Conservation (phyloP, 1,140 invertebrate genomes). For the Drosophila novamexicana region DNA sequence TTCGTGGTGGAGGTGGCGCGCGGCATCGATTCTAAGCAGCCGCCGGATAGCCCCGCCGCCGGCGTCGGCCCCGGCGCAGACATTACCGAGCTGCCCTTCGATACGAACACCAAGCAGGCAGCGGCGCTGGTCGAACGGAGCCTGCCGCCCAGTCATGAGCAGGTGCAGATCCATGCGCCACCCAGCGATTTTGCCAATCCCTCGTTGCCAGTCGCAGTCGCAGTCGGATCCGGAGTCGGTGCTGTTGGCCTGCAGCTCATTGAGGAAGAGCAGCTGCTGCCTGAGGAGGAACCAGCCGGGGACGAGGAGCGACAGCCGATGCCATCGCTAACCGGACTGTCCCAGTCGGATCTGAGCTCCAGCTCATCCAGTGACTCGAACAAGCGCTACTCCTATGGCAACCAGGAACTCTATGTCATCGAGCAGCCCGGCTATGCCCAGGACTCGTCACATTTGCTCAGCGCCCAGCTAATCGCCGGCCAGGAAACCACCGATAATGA, state of each 20-base stretch:
- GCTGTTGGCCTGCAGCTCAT: conserved; percentile 85
- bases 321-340: conserved; percentile 88
- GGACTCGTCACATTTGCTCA: conserved; percentile 43
- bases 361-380: conserved; percentile 89
- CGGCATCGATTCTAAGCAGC: conserved; percentile 73
- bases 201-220: conserved; percentile 9
- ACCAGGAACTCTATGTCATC: conserved; percentile 90
- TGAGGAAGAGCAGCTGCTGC: conserved; percentile 56
- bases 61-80: conserved; percentile 24
- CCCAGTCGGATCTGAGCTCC: conserved; percentile 90
- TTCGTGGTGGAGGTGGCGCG: conserved; percentile 90
- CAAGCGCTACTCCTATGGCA: conserved; percentile 90
- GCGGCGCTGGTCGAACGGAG: conserved; percentile 52
- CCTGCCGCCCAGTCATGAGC: conserved; percentile 66
- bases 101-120: conserved; percentile 50
- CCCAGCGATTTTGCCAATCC: conserved; percentile 57
- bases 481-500: conserved; percentile 8
- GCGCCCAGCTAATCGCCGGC: conserved; percentile 40
- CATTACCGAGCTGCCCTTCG: conserved; percentile 67
- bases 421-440: conserved; percentile 88
- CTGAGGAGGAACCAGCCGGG: conserved; percentile 79
- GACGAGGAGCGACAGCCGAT: background rate
- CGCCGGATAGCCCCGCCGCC: conserved; percentile 67
- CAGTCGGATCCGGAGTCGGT: conserved; percentile 33
- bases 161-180: conserved; percentile 83